Conservation (phyloP, 2,888 invertebrate genomes). For the Drosophila pullipes region DNA sequence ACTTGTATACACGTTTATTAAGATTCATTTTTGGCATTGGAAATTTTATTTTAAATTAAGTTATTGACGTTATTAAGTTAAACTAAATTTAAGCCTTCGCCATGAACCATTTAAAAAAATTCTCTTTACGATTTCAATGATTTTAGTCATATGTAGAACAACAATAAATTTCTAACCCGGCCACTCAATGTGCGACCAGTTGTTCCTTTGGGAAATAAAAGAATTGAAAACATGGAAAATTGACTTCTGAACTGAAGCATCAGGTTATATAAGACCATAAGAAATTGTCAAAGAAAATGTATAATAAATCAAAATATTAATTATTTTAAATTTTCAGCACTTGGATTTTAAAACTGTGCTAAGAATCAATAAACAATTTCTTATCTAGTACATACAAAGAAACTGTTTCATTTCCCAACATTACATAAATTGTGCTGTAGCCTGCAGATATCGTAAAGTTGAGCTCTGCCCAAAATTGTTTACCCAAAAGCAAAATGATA, state of each 20-base stretch:
- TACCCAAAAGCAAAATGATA: slow-evolving; percentile 61
- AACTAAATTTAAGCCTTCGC: neutral
- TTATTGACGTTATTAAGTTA: fast-evolving
- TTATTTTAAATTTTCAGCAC: neutral
- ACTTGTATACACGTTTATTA: neutral
- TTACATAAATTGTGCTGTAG: slow-evolving; percentile 30
- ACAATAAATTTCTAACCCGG: fast-evolving
- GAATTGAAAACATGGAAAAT: neutral
- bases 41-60: neutral
- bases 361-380: neutral
- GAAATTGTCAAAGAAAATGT: too few species aligned
- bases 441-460: slow-evolving; percentile 19
- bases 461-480: slow-evolving; percentile 13
- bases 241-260: neutral
- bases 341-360: neutral
- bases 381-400: neutral
- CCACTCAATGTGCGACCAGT: neutral
- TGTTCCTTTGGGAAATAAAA: fast-evolving
- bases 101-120: too few species aligned
- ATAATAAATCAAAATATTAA: neutral
- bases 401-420: slow-evolving; percentile 19
- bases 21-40: neutral
- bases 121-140: too few species aligned
- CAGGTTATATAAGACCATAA: neutral
- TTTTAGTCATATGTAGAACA: too few species aligned